Evolutionary conservation across 2,888 invertebrate species (phyloP), one percentile per base, ranked within the genome.

Genomic region (Mimas tiliae): DNA sequence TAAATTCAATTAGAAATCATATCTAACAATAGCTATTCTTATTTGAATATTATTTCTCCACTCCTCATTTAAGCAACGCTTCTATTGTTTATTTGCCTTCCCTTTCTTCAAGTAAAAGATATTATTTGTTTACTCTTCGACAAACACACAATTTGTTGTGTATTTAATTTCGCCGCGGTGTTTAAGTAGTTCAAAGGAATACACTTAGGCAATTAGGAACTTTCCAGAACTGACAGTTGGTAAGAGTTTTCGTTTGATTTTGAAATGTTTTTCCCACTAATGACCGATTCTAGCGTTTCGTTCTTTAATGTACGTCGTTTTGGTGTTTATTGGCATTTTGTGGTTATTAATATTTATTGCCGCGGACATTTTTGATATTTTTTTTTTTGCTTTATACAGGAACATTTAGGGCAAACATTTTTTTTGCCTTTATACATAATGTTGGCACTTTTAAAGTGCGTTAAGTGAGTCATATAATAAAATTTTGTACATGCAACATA

Each of bases 211-310:
- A 78, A 80, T 80, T 78, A 79, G 71, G 62, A 65, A 65, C 58
- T 65, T 65, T 58, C 21, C 63, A 69, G 68, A 72, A 73, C 85
- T 84, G 86, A 85, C 85, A 83, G 84, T 76, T 78, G 65, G 74
- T 71, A 74, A 68, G 80, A 88, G 81, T 90, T 89, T 73, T 77
- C 82, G 82, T 91, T 91, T 89, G 86, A 87, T 90, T 88, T 90
- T 87, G 82, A 83, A 86, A 82, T 82, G 87, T 88, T 89, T 88
- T 89, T 83, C 81, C 80, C 83, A 76, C 85, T 92, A 91, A 92
- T 90, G 90, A 90, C 87, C 85, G 82, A 69, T 71, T 67, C 68
- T 74, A 69, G 76, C 74, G 72, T 75, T 69, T 72, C 67, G 66
- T 66, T 76, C 80, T 79, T 78, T 87, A 89, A 88, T 87, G 86